These are phyloP conservation scores for Rhaphigaster nebulosa DNA, from an alignment of 2,888 invertebrate species.

Conservation along the genomic window DNA sequence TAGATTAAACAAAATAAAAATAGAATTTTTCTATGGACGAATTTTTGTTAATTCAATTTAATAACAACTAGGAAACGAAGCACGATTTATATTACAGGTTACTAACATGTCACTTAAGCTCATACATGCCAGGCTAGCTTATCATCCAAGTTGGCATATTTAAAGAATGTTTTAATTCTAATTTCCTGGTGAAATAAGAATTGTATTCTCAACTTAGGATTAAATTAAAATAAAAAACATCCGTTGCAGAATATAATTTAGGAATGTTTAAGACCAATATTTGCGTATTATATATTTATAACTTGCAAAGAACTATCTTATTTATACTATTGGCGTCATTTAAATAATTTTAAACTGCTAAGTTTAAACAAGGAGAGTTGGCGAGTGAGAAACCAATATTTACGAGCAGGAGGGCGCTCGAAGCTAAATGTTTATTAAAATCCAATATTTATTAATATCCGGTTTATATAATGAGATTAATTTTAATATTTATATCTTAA, in stretches of 20 bases:
- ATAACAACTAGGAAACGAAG: too few species aligned
- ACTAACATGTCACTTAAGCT: too few species aligned
- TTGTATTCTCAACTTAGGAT: neutral
- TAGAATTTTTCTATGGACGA: too few species aligned
- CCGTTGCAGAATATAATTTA: constrained; percentile 10
- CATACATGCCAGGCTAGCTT: too few species aligned
- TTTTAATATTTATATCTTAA: constrained; percentile 25
- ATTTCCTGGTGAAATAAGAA: neutral
- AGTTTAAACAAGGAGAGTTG: constrained; percentile 30
- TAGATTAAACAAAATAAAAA: too few species aligned
- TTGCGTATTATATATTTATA: constrained; percentile 18
- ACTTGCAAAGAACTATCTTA: neutral
- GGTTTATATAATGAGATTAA: constrained; percentile 21
- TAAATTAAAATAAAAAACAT: neutral
- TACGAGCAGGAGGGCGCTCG: neutral
- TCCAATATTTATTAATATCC: constrained; percentile 45
- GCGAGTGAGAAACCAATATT: constrained; percentile 33
- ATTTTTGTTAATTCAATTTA: too few species aligned
- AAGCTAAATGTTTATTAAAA: constrained; percentile 43
- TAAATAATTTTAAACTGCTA: constrained; percentile 49
- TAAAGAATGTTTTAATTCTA: too few species aligned
- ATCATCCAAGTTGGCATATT: too few species aligned
- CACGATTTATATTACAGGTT: too few species aligned
- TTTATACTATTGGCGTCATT: constrained; percentile 35
- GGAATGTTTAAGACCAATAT: neutral